Conservation (phyloP, 2,113 vertebrate genomes). For the Girardinichthys multiradiatus region DNA sequence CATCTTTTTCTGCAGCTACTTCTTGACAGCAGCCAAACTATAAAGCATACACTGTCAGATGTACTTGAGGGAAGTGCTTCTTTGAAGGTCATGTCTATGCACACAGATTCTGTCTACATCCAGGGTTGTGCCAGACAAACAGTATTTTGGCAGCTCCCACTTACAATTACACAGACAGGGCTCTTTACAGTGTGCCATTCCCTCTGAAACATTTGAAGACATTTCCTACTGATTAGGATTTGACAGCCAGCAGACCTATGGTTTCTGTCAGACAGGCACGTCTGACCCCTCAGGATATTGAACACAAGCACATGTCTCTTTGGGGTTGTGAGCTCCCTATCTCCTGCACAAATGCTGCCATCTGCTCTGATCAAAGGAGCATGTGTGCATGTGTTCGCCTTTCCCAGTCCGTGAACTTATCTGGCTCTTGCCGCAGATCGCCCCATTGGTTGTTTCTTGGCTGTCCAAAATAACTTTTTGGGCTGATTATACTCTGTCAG, state of each 20-base stretch:
- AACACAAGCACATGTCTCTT: conserved; percentile 21
- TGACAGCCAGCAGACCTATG: conserved; percentile 56
- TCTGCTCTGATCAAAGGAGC: conserved; percentile 70
- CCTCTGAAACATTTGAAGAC: conserved; percentile 21
- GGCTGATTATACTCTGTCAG: conserved; percentile 79
- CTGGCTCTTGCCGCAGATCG: conserved; percentile 69
- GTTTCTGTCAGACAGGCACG: conserved; percentile 54
- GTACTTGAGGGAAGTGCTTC: background rate
- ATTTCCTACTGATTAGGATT: conserved; percentile 51
- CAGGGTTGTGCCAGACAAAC: conserved; percentile 2
- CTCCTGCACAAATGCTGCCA: conserved; percentile 52
- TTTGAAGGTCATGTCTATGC: conserved; percentile 8
- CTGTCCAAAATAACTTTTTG: conserved; percentile 79
- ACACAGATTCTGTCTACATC: background rate
- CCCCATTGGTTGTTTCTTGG: conserved; percentile 61
- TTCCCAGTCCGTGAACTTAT: conserved; percentile 73
- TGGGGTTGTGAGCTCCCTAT: conserved; percentile 30
- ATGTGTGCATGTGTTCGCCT: conserved; percentile 36
- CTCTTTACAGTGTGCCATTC: background rate
- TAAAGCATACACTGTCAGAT: no score
- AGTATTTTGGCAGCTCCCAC: conserved; percentile 13
- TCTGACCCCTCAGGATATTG: conserved; percentile 44
- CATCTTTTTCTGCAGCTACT: background rate
- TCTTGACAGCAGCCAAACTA: background rate
- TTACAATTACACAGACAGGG: conserved; percentile 13